Evolutionary conservation across 2,888 invertebrate genomes (phyloP), one percentile per base, ranked within the genome.

Genomic region (Apocheima hispidaria): DNA sequence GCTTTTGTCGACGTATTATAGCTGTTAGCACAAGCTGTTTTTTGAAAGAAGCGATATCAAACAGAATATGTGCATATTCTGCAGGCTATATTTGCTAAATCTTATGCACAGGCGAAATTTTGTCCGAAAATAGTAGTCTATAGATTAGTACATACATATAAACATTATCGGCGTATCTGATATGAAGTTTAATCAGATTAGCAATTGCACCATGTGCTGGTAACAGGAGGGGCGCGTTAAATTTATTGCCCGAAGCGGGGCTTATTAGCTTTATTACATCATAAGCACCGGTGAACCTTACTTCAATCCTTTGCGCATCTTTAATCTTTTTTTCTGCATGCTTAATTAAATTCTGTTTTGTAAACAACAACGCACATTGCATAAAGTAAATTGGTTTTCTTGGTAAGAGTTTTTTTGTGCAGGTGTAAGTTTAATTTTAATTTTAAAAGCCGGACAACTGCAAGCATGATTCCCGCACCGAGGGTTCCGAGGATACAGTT

Each of bases 141-240:
- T 38, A 3, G 10, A 38, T 9, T 4, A 36, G 1, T 7, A 2
- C 10, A 38, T 40, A 52, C 41, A 56, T 56, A 18, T 33, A 18
- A 18, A 33, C 41, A 40, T 52, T 55, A 51, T 55, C 44, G 38
- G 46, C 30, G 72, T 71, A 71, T 73, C 58, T 69, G 68, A 72
- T 77, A 80, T 68, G 28, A 62, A 65, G 56, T 70, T 69, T 55
- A 65, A 81, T 78, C 80, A 73, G 73, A 83, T 83, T 83, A 83
- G 75, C 71, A 73, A 79, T 77, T 80, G 83, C 78, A 78, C 75
- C 88, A 84, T 86, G 84, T 87, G 88, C 79, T 76, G 63, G 71
- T 72, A 84, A 81, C 81, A 82, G 78, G 75, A 82, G 83, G 86
- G 85, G 83, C 66, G 74, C 68, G 75, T 69, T 70, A 73, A 83